phyloP scores from a whole-genome alignment of 1,140 invertebrate genomes.

The Aphelenchoides fujianensis region DNA sequence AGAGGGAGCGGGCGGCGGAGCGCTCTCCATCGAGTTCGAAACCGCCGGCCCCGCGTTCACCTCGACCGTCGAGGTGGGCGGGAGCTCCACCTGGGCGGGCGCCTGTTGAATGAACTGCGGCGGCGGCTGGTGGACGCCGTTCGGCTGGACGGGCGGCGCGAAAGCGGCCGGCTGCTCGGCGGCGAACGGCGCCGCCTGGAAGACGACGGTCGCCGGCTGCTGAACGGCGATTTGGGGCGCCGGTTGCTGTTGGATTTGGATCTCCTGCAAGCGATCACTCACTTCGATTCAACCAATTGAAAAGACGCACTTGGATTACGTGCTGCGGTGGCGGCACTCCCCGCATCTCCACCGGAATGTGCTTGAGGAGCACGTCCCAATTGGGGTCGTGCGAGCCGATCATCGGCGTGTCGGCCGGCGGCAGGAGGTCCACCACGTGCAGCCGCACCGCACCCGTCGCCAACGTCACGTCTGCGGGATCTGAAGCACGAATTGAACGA shows the following conservation, averaged over 20 bases:
- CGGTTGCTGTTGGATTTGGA: too few relatives aligned
- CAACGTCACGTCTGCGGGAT: slow-evolving; percentile 10
- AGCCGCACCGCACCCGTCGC: background rate
- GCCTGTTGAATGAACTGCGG: background rate
- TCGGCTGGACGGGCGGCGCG: too few relatives aligned
- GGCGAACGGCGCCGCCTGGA: too few relatives aligned
- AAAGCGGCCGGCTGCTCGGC: too few relatives aligned
- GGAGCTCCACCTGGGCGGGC: background rate
- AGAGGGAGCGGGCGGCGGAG: background rate
- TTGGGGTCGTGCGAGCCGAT: slow-evolving; percentile 9
- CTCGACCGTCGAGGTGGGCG: background rate
- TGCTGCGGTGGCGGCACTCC: slow-evolving; percentile 17
- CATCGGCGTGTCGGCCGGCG: slow-evolving; percentile 12
- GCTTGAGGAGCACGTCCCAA: slow-evolving; percentile 11
- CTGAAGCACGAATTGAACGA: too few relatives aligned
- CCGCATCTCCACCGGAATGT: slow-evolving; percentile 15
- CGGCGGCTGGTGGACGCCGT: background rate
- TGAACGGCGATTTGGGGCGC: too few relatives aligned
- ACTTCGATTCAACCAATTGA: too few relatives aligned
- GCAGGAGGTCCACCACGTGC: slow-evolving; percentile 14
- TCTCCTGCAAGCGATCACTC: too few relatives aligned
- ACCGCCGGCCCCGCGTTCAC: background rate
- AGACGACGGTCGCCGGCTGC: too few relatives aligned
- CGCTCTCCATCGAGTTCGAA: too few relatives aligned
- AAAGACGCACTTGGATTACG: too few relatives aligned